phyloP scores from a whole-genome alignment of 2,888 invertebrate genomes.

The Mythimna loreyi region DNA sequence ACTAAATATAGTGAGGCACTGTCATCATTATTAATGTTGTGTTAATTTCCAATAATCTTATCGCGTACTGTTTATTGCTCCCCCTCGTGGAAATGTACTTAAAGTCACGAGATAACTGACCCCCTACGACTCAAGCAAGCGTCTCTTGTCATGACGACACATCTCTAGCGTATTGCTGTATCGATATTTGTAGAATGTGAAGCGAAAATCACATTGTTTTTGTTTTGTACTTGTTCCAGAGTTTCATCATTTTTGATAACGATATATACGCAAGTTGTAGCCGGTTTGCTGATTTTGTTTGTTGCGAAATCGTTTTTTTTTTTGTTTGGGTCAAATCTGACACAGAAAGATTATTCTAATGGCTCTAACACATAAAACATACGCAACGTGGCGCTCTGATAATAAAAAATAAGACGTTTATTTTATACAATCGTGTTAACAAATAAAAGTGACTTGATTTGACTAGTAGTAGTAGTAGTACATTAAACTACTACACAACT shows the following conservation, averaged over 20 bases:
- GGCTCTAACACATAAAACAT: not conserved
- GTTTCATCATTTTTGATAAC: conserved; percentile 70
- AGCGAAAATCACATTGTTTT: conserved; percentile 57
- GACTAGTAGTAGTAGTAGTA: too few relatives aligned
- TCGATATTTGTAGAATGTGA: conserved; percentile 64
- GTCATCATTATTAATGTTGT: conserved; percentile 63
- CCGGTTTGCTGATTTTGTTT: conserved; percentile 22
- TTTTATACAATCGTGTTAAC: too few relatives aligned
- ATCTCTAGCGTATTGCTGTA: conserved; percentile 69
- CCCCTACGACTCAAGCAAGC: conserved; percentile 77
- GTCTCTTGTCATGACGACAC: conserved; percentile 79
- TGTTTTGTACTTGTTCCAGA: conserved; percentile 48
- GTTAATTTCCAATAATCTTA: conserved; percentile 75
- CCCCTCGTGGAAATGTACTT: conserved; percentile 85
- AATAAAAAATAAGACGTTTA: too few relatives aligned
- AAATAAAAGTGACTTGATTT: too few relatives aligned
- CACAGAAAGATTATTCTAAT: conserved; percentile 14
- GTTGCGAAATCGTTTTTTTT: conserved; percentile 13
- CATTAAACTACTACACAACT: too few relatives aligned
- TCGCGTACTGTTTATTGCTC: conserved; percentile 75
- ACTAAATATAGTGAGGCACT: conserved; percentile 62
- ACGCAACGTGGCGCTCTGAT: too few relatives aligned
- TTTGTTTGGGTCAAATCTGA: not conserved
- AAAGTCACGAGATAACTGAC: conserved; percentile 83
- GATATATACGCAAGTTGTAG: conserved; percentile 29